Evolutionary conservation across 2,113 vertebrate genomes (phyloP).

Genomic region (Salvator merianae): DNA sequence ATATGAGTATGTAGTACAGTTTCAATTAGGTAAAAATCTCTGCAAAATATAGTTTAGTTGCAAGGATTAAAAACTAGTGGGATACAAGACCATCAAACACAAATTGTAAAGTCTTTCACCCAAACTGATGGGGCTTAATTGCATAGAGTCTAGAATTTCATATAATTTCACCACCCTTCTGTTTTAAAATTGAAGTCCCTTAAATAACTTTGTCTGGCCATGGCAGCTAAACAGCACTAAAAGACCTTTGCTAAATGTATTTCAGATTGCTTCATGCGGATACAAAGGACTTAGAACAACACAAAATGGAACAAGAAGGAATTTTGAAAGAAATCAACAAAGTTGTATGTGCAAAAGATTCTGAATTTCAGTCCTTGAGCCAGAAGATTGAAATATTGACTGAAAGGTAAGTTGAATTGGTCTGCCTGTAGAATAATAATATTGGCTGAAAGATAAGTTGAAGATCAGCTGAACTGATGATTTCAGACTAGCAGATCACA

Average conservation of each 20-base stretch:
- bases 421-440: too few species aligned
- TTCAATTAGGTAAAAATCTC: too few species aligned
- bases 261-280: constrained; percentile 78
- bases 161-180: too few species aligned
- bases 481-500: background rate
- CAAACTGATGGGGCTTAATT: too few species aligned
- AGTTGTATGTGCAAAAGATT: constrained; percentile 73
- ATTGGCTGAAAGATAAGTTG: too few species aligned
- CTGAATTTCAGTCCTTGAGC: constrained; percentile 77
- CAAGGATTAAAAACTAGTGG: too few species aligned
- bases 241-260: constrained; percentile 16
- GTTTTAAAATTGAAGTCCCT: background rate
- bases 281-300: constrained; percentile 69
- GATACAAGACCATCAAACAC: too few species aligned
- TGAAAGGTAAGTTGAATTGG: constrained; percentile 67
- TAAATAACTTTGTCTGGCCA: background rate
- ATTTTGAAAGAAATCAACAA: constrained; percentile 77
- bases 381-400: constrained; percentile 74
- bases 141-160: background rate
- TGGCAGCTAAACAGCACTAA: too few species aligned
- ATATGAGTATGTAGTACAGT: too few species aligned
- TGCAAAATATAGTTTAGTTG: too few species aligned
- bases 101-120: too few species aligned
- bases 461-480: background rate
- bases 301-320: constrained; percentile 74